Evolutionary conservation across 1,140 invertebrate species (phyloP), one percentile per base, ranked within the genome.

Genomic region (Sogatella furcifera): DNA sequence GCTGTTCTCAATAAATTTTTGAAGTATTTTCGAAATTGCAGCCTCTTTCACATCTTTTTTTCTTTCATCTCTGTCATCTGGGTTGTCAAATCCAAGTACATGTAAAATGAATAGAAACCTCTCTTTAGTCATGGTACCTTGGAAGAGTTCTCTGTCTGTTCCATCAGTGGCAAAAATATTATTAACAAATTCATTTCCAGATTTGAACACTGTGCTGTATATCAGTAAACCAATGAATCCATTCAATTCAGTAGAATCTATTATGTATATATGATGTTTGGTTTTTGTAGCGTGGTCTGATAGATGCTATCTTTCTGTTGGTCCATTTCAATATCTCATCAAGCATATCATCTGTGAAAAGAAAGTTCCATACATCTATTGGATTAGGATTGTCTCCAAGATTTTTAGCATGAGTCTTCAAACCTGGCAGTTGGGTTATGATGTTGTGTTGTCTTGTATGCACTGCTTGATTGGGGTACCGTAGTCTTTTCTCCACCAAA

Each of bases 1-100:
- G 42, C 65, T 69, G 52, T 64, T 68, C 9, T 64, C 34, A 55
- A 69, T 64, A 59, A 70, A 69, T 13, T 62, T 38, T 11, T 49
- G 5, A 31, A 58, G 49, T 5, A 58, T 58, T 15, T 15, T 21
- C 14, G 57, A 24, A 31, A 59, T 52, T 21, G 31, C 11, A 17
- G 58, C 58, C 5, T 13, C 46, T 31, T 59, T 59, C 10, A n/a
- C 46, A 19, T 52, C 24, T 62, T 62, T 62, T 34, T 69, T 67
- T 42, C 65, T 56, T 42, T 65, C 62, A 13, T 62, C 46, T 53
- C 64, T 57, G 14, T 49, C 49, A 38, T 52, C 44, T 17, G 62
- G 41, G 55, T 68, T 57, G 62, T 69, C 65, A 53, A 69, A 69
- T 22, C 63, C 42, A 1, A 68, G 31, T 4, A 41, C 55, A 14